Conservation (phyloP, 2,797 vertebrate genomes). For the Phataginus tricuspis region DNA sequence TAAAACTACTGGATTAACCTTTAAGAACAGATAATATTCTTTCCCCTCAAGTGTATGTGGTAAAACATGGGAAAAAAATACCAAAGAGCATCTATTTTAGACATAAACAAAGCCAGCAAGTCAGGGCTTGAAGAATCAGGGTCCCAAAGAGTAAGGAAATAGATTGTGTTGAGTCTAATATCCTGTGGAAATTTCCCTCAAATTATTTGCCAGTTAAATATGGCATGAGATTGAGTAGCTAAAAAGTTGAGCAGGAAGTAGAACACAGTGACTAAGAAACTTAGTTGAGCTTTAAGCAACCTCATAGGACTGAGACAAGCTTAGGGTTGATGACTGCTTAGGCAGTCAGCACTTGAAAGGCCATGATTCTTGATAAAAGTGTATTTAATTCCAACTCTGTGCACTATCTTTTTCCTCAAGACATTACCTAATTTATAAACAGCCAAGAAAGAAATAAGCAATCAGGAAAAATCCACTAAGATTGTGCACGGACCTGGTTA, state of each 20-base stretch:
- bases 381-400: neutral
- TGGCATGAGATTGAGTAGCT: neutral
- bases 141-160: neutral
- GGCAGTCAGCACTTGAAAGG: too few relatives aligned
- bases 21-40: neutral
- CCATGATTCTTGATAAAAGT: neutral
- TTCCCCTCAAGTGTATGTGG: neutral
- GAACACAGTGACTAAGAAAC: neutral
- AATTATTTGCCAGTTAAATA: neutral
- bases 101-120: neutral
- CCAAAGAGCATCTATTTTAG: neutral
- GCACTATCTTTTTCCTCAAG: neutral
- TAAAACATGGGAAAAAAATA: neutral
- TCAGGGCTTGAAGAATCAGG: neutral
- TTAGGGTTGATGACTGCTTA: neutral
- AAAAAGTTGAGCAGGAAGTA: neutral
- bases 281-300: neutral
- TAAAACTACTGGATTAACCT: neutral
- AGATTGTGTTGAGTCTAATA: neutral
- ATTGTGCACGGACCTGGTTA: neutral
- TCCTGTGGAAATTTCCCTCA: neutral
- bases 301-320: neutral
- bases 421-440: neutral
- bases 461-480: neutral
- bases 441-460: neutral